Evolutionary conservation across 2,113 vertebrate genomes (phyloP).

Genomic region (Elachura formosa): DNA sequence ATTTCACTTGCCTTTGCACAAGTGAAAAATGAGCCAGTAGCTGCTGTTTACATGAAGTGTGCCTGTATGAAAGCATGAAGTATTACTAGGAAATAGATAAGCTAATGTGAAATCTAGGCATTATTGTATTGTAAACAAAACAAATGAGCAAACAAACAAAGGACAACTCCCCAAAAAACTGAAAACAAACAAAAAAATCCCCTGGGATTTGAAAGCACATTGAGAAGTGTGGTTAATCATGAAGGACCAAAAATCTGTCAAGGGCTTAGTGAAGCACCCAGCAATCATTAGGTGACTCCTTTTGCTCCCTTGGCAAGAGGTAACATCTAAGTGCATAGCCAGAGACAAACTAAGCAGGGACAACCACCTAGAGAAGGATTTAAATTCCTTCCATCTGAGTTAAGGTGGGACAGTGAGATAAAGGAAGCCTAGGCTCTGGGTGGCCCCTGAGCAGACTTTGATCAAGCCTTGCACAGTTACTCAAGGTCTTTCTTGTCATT

Average conservation of each 20-base stretch:
- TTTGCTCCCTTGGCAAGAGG: neutral
- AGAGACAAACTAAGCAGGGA: neutral
- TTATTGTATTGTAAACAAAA: neutral
- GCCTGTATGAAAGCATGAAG: neutral
- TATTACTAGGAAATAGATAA: neutral
- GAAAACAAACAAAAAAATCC: neutral
- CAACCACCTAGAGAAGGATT: neutral
- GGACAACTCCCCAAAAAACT: no score
- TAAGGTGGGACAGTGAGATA: neutral
- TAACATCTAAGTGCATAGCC: neutral
- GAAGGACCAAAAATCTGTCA: neutral
- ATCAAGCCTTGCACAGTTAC: neutral
- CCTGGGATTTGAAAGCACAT: neutral
- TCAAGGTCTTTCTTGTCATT: neutral
- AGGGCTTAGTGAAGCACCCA: neutral
- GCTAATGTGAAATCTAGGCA: neutral
- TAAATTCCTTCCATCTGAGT: neutral
- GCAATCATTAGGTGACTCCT: neutral
- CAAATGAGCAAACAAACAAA: neutral
- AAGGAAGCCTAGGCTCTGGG: neutral
- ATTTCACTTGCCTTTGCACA: neutral
- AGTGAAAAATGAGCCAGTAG: neutral
- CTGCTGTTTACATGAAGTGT: neutral
- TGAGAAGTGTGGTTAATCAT: neutral
- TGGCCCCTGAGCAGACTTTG: rapidly evolving